Evolutionary conservation across 2,888 invertebrate species (phyloP).

Genomic region (Himalopsyche kuldschensis): DNA sequence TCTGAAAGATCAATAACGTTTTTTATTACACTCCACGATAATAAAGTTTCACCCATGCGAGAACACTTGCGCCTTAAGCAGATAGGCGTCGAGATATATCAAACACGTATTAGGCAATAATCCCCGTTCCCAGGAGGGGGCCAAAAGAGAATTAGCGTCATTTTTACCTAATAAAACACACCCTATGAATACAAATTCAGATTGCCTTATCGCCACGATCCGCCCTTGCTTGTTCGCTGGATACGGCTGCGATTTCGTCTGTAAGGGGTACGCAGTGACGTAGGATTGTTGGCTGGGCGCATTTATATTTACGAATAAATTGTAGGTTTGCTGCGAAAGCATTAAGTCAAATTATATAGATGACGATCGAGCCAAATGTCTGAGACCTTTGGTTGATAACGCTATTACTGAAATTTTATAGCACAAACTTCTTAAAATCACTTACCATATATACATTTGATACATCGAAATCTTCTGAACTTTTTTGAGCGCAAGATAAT

Average conservation of each 20-base stretch:
- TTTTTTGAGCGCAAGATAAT: no score
- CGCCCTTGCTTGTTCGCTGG: background rate
- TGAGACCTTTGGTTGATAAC: no score
- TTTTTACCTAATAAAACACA: slow-evolving; percentile 38
- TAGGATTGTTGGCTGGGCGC: background rate
- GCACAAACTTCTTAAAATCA: no score
- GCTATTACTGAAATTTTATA: no score
- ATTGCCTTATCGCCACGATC: slow-evolving; percentile 1
- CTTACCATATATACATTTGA: no score
- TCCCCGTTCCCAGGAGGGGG: slow-evolving; percentile 14
- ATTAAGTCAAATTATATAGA: no score
- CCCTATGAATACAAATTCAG: slow-evolving; percentile 36
- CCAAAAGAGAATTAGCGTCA: slow-evolving; percentile 32
- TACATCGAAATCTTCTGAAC: no score
- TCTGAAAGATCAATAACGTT: background rate
- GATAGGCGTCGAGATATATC: slow-evolving; percentile 13
- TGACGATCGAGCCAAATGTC: no score
- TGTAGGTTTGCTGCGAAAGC: no score
- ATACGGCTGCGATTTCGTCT: slow-evolving; percentile 5
- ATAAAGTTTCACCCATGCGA: background rate
- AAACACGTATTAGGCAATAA: slow-evolving; percentile 32
- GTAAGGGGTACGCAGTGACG: slow-evolving; percentile 4
- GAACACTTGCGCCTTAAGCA: background rate
- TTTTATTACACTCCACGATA: background rate
- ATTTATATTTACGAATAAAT: no score